These are phyloP conservation scores for Tonatia bakeri DNA, from an alignment of 2,113 vertebrate species.

Conservation along the genomic window DNA sequence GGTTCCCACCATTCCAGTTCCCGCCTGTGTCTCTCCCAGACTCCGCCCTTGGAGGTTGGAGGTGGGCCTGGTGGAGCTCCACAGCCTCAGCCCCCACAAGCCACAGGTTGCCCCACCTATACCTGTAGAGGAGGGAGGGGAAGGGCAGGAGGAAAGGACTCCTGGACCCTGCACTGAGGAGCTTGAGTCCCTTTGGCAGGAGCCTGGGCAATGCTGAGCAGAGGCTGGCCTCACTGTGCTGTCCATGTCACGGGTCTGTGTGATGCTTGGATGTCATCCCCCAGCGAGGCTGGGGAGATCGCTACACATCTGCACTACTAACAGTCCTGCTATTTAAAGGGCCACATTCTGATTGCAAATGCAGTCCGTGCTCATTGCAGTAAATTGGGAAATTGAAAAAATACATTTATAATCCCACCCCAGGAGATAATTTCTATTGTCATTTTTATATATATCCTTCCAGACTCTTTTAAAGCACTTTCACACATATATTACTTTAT, in stretches of 20 bases:
- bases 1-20: fast-evolving
- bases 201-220: fast-evolving
- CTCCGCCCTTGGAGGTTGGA: not conserved
- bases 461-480: not conserved
- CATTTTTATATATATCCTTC: not conserved
- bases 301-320: fast-evolving
- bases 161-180: not conserved
- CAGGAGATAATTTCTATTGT: not conserved
- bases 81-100: fast-evolving
- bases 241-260: too few relatives aligned
- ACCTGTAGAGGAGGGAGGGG: fast-evolving
- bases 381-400: constrained; percentile 12
- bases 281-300: not conserved
- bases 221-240: not conserved
- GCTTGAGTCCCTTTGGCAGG: fast-evolving
- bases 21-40: too few relatives aligned
- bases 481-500: not conserved
- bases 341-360: not conserved
- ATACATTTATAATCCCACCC: not conserved
- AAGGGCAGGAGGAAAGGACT: fast-evolving
- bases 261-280: fast-evolving
- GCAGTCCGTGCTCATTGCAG: not conserved
- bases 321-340: not conserved
- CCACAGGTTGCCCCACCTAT: fast-evolving
- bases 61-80: fast-evolving